Evolutionary conservation across 1,140 invertebrate genomes (phyloP).

Genomic region (Fragariocoptes setiger): DNA sequence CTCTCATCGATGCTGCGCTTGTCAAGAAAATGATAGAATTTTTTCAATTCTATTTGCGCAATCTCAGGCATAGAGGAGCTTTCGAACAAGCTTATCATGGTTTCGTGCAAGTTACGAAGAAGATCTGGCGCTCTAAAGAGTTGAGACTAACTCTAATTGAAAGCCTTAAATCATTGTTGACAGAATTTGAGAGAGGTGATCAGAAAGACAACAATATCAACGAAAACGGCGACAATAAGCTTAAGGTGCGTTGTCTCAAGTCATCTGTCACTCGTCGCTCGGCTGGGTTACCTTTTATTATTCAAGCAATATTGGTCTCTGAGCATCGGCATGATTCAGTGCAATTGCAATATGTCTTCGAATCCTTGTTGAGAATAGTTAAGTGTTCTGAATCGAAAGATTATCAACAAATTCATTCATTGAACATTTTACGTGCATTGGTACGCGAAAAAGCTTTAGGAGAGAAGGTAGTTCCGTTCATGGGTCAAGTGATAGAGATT

Average conservation of each 20-base stretch:
- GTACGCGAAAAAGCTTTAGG: constrained; percentile 38
- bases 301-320: constrained; percentile 28
- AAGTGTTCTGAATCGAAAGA: background rate
- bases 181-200: constrained; percentile 21
- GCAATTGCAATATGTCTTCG: constrained; percentile 1
- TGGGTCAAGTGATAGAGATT: constrained; percentile 14
- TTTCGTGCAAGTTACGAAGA: constrained; percentile 37
- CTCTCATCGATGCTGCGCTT: constrained; percentile 12
- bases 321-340: background rate
- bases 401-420: constrained; percentile 25
- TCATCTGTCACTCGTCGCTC: constrained; percentile 33
- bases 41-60: constrained; percentile 33
- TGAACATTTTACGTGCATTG: constrained; percentile 52
- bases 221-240: too few species aligned
- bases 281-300: constrained; percentile 62
- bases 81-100: constrained; percentile 78
- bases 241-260: too few species aligned
- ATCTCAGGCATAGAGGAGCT: constrained; percentile 66
- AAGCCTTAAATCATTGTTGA: constrained; percentile 34
- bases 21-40: constrained; percentile 31
- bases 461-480: constrained; percentile 33
- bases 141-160: constrained; percentile 7
- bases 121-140: constrained; percentile 21
- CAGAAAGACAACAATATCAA: background rate
- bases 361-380: constrained; percentile 1